Evolutionary conservation across 2,888 invertebrate genomes (phyloP).

Genomic region (Cheilosia grossa): DNA sequence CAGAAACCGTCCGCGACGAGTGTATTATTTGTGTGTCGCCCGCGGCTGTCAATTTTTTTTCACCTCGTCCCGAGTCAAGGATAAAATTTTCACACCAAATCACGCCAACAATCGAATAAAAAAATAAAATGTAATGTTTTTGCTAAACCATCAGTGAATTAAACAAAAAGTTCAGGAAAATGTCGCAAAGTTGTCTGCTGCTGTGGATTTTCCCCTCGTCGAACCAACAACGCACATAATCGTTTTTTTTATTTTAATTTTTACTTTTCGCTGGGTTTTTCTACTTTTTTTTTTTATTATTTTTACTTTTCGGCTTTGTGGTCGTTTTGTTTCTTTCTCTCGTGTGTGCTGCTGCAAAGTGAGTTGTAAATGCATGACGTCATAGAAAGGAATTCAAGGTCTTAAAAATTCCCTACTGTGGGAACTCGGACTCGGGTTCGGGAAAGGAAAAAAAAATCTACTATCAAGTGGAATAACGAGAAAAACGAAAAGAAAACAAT

Average conservation of each 20-base stretch:
- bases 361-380: constrained; percentile 80
- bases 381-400: constrained; percentile 83
- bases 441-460: constrained; percentile 12
- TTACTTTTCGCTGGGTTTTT: constrained; percentile 4
- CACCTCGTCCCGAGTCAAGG: constrained; percentile 40
- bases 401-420: constrained; percentile 73
- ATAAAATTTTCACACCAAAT: constrained; percentile 39
- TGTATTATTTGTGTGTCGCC: constrained; percentile 59
- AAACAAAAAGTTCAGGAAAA: constrained; percentile 35
- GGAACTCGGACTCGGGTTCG: constrained; percentile 20
- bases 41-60: constrained; percentile 56
- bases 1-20: constrained; percentile 63
- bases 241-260: constrained; percentile 35
- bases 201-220: constrained; percentile 47
- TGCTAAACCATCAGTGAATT: constrained; percentile 17
- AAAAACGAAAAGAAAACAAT: constrained; percentile 19
- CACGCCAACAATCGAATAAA: constrained; percentile 8
- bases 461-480: constrained; percentile 3
- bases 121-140: constrained; percentile 31
- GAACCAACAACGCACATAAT: constrained; percentile 60
- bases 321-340: constrained; percentile 59
- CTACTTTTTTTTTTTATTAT: constrained; percentile 37
- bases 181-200: constrained; percentile 31
- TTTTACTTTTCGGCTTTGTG: constrained; percentile 55
- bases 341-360: constrained; percentile 41